Conservation (phyloP, 2,888 invertebrate genomes). For the Drosophila paramelanica region DNA sequence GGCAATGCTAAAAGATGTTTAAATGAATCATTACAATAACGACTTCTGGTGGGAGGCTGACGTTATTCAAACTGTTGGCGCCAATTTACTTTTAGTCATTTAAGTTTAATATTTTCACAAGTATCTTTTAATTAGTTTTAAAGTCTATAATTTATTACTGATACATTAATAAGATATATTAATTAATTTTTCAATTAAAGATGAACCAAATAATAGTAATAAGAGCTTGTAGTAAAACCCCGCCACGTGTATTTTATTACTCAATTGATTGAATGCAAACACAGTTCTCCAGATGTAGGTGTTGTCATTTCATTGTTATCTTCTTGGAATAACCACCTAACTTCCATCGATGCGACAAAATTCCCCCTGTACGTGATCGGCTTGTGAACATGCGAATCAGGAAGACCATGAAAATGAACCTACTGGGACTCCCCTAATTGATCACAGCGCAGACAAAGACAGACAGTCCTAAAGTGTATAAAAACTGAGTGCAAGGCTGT, state of each 20-base stretch:
- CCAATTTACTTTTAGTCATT: neutral
- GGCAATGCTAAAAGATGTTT: neutral
- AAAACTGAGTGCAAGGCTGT: neutral
- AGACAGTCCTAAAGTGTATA: slow-evolving; percentile 21
- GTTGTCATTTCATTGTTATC: neutral
- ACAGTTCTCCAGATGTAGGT: slow-evolving; percentile 1
- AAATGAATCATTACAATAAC: neutral
- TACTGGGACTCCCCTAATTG: slow-evolving; percentile 29
- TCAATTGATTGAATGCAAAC: neutral
- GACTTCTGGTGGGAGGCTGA: neutral
- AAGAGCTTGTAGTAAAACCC: too few relatives aligned
- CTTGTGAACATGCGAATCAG: slow-evolving; percentile 4
- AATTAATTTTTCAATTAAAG: too few relatives aligned
- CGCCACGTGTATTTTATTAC: too few relatives aligned
- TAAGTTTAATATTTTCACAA: too few relatives aligned
- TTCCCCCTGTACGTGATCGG: slow-evolving; percentile 18
- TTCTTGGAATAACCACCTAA: neutral
- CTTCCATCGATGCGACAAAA: slow-evolving; percentile 14
- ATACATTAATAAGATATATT: too few relatives aligned
- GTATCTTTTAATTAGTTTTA: neutral
- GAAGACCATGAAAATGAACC: slow-evolving; percentile 1
- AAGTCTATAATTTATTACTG: neutral
- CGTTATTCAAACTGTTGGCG: slow-evolving; percentile 12
- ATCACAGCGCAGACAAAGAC: neutral
- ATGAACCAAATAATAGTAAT: too few relatives aligned